These are phyloP conservation scores for Eremophila alpestris DNA, from an alignment of 2,797 vertebrate genomes.

Conservation along the genomic window DNA sequence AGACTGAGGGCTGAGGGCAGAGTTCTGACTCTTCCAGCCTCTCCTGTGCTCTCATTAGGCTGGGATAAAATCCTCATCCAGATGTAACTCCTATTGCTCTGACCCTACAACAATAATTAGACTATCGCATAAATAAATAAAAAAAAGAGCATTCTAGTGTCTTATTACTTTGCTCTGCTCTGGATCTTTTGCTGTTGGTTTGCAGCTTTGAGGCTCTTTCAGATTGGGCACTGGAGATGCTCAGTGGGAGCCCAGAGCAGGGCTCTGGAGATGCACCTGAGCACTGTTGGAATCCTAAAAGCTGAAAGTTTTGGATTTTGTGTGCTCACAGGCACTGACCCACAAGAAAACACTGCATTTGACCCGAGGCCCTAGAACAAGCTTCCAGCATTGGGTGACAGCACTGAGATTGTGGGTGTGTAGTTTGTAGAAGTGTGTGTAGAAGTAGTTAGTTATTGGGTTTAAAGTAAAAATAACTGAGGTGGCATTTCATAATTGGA, in stretches of 20 bases:
- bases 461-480: too few species aligned
- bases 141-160: not conserved
- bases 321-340: too few species aligned
- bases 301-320: too few species aligned
- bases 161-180: not conserved
- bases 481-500: too few species aligned
- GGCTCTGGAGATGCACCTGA: not conserved
- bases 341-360: too few species aligned
- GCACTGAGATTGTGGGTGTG: too few species aligned
- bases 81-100: not conserved
- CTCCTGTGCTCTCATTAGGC: rapidly evolving
- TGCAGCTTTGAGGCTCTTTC: not conserved
- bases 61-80: not conserved
- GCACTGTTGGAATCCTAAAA: too few species aligned
- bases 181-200: not conserved
- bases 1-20: not conserved
- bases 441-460: too few species aligned
- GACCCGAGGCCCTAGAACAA: too few species aligned
- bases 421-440: too few species aligned
- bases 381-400: too few species aligned
- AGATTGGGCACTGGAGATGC: not conserved
- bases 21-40: not conserved
- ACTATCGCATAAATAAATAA: not conserved
- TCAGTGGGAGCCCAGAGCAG: rapidly evolving
- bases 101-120: not conserved